Conservation (phyloP, 2,113 vertebrate species). For the Antechinus flavipes region DNA sequence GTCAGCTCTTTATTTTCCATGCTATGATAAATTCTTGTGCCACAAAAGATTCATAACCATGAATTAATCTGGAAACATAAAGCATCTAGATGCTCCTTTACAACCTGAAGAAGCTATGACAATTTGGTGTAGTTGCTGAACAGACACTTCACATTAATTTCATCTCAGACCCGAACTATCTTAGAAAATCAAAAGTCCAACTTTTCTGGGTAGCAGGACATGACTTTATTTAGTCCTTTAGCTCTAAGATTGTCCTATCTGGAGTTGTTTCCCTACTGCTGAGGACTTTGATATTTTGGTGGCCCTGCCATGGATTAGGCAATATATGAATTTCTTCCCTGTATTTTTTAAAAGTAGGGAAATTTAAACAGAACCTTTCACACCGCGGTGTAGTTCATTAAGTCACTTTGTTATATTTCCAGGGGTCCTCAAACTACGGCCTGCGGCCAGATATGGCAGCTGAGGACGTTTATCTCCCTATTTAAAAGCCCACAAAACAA, state of each 20-base stretch:
- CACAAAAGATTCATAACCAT: not conserved
- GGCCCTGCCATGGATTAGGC: too few relatives aligned
- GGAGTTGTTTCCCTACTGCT: not conserved
- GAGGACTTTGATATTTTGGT: not conserved
- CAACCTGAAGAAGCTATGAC: not conserved
- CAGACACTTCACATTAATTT: too few relatives aligned
- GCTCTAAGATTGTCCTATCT: not conserved
- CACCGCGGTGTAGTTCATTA: not conserved
- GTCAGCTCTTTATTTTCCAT: not conserved
- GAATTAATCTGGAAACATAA: not conserved
- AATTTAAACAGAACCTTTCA: too few relatives aligned
- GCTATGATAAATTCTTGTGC: not conserved
- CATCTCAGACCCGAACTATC: not conserved
- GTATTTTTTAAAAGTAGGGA: too few relatives aligned
- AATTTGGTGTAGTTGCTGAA: not conserved
- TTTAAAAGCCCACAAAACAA: too few relatives aligned
- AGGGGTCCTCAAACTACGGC: too few relatives aligned
- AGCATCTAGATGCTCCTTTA: not conserved
- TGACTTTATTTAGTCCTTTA: not conserved
- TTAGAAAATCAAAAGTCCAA: not conserved
- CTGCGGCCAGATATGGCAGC: too few relatives aligned
- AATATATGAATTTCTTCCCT: too few relatives aligned
- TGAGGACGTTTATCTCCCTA: too few relatives aligned
- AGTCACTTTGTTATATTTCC: not conserved
- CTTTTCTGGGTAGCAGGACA: not conserved